Evolutionary conservation across 2,113 vertebrate species (phyloP), one percentile per base, ranked within the genome.

Genomic region (Heptranchias perlo): DNA sequence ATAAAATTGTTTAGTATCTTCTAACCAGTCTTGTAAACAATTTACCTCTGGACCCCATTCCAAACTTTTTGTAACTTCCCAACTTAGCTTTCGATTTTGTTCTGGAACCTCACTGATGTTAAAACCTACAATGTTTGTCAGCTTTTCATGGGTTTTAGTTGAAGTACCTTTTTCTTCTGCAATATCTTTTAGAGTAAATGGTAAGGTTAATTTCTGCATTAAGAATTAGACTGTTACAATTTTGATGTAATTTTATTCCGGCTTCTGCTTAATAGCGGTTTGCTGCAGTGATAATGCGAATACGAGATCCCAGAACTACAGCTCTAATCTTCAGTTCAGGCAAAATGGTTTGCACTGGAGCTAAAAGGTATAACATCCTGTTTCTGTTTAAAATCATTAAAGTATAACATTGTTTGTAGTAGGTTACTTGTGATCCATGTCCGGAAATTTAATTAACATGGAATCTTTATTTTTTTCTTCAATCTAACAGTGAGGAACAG

Each of bases 281-380:
- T 97, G 98, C 99, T 6, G 99, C 99, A 0, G 99, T 99, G 67
- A 99, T 99, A 96, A 99, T 99, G 99, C 98, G 99, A 96, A 99
- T 99, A 97, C 98, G 99, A 49, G 98, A 99, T 52, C 99, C 99
- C 28, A 97, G 99, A 96, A 99, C 99, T 69, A 99, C 99, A 3
- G 99, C 99, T 0, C 98, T 99, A 82, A 99, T 99, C 97, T 99
- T 99, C 97, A 99, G 99, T 96, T 99, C 99, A 39, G 99, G 99
- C 96, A 99, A 99, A 97, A 99, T 99, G 98, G 99, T 99, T 97
- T 99, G 99, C 97, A 99, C 99, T 0, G 99, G 99, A 96, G 99
- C 99, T 96, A 99, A 99, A 97, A 99, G 99, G 99, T 99, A 97
- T 4, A 96, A 61, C 4, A 93, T 94, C 62, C 21, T 67, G 23